Base-by-base conservation (phyloP, 2,797 vertebrate genomes). In the Scarus forsteni region DNA sequence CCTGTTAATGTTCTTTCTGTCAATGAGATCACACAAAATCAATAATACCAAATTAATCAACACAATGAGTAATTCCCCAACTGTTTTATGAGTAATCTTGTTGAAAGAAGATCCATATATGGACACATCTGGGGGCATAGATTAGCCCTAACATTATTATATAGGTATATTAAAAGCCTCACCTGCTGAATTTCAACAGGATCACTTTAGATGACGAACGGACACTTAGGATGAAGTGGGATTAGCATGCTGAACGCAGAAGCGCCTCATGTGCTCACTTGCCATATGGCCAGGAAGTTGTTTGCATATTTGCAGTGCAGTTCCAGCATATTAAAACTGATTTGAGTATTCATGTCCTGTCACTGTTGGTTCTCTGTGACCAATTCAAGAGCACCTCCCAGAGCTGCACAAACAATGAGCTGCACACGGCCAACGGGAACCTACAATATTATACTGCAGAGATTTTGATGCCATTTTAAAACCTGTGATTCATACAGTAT, bases 211-310 rank as follows among this genome's bases (percentile, higher is more conserved):
- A 54, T 48, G 60, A 40, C 53, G 45, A 72, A 60, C 56, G 43
- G 42, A 56, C 57, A 38, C 59, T 60, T 15, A 38, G 53, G 10
- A 53, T 35, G 67, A 7, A 10, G 63, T 19, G 36, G 55, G 54
- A 79, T 83, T 74, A 77, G 49, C 69, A 73, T 81, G 64, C 59
- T 49, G 75, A 66, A 36, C n/a, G 58, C 72, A 70, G 48, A 61
- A 45, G 52, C 57, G 36, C 57, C 57, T 14, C 34, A 40, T n/a
- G 27, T 27, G 49, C 60, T 54, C 62, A 12, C 45, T 16, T 8
- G 53, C 75, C 79, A 84, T 83, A 78, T 67, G 80, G 77, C 44
- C 70, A 7, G 13, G 54, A 54, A 67, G 45, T 49, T 61, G 49
- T n/a, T 46, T 46, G 75, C 71, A 65, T 59, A 73, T 64, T 57